Conservation (phyloP, 1,140 invertebrate species). For the Trichomalopsis sarcophagae region DNA sequence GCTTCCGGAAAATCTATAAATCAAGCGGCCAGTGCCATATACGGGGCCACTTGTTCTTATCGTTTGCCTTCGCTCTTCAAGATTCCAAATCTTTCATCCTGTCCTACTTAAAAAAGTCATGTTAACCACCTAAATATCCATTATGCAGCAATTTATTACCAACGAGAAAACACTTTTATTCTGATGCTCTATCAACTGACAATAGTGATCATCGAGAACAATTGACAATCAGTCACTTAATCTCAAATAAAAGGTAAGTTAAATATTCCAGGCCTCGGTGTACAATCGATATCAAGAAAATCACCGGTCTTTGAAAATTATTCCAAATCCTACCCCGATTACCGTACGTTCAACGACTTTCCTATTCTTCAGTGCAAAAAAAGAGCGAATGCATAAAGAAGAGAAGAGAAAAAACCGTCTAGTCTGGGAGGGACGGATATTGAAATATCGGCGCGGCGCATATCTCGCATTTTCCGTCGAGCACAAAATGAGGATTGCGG, state of each 20-base stretch:
- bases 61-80: neutral
- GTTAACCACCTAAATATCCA: no score
- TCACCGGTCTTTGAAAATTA: neutral
- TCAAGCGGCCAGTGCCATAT: neutral
- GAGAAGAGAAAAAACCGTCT: neutral
- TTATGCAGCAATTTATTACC: no score
- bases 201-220: no score
- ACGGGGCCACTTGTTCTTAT: conserved; percentile 15
- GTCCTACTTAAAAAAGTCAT: no score
- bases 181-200: neutral
- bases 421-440: conserved; percentile 10
- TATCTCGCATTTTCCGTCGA: conserved; percentile 22
- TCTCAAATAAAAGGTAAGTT: no score
- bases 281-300: neutral
- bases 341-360: neutral
- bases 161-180: no score
- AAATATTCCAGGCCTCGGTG: no score
- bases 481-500: conserved; percentile 29
- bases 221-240: no score
- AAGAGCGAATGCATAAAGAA: neutral
- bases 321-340: neutral
- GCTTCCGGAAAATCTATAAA: conserved; percentile 35
- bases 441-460: conserved; percentile 38
- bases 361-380: neutral
- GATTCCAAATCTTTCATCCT: neutral